Evolutionary conservation across 2,113 vertebrate genomes (phyloP), one percentile per base, ranked within the genome.

Genomic region (Bujurquina vittata): DNA sequence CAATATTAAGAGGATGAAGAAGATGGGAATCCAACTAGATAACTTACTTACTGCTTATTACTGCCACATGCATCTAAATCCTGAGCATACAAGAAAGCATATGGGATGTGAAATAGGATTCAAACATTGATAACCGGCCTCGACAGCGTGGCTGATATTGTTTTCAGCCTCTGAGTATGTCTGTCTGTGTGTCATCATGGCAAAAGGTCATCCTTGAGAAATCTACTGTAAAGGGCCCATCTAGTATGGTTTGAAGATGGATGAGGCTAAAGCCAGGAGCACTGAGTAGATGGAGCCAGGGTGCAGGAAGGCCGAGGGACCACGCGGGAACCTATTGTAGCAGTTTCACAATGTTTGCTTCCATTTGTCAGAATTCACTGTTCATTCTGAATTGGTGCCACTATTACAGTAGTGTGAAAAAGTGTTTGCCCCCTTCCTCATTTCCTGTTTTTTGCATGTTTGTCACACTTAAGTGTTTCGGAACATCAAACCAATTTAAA

Each of bases 1-100:
- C 87, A 81, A 91, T 91, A 84, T 60, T 54, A 80, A 59, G 76
- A 86, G 85, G 77, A 80, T 72, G 56, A 72, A 77, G 88, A 78
- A 61, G 85, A 83, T 56, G 87, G 12, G 31, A 76, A 77, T 85
- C 22, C 20, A 35, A 61, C 46, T 52, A 59, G 84, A 88, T 82
- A 86, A 91, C 72, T 62, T 17, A 56, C 86, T 91, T 84, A 86
- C 26, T 26, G 62, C 49, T 69, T 37, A 81, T 89, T 86, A 61
- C 77, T 65, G 62, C 77, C 18, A 7, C 33, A 20, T 75, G 75
- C 49, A 80, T 40, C 58, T 77, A 77, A 62, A 77, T 82, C 84
- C 81, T 49, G 60, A 57, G 23, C 31, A 23, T 52, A 77, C 40
- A 61, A 80, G 83, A 33, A 58, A 65, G 33, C 26, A 52, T 46